Percentiles rank a stretch among this genome's conserved stretches.
Evolutionary conservation across 2,888 invertebrate genomes (phyloP).

Genomic region (Listrodromus nycthemerus): DNA sequence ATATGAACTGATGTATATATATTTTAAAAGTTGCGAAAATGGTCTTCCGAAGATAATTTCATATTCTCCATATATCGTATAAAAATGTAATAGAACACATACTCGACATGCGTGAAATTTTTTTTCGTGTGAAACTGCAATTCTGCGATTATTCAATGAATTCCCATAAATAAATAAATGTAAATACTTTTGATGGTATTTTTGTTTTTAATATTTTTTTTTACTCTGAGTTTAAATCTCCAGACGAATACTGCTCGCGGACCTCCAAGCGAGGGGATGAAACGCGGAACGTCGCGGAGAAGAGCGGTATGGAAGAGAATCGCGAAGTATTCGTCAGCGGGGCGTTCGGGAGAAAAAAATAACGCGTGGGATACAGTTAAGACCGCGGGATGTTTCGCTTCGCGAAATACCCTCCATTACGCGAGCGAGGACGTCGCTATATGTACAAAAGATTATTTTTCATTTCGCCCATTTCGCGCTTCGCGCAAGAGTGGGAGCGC

Average conservation of each 20-base stretch:
- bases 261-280: conserved; percentile 72
- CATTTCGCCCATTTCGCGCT: conserved; percentile 72
- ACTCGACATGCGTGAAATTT: not conserved
- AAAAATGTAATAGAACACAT: too few relatives aligned
- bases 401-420: conserved; percentile 83
- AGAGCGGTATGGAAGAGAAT: conserved; percentile 12
- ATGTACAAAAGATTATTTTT: conserved; percentile 81
- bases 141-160: not conserved
- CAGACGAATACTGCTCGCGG: conserved; percentile 80
- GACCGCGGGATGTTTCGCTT: conserved; percentile 80
- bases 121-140: not conserved
- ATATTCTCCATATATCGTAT: not conserved
- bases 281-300: conserved; percentile 42
- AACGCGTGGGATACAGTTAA: conserved; percentile 66
- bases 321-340: conserved; percentile 65
- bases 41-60: not conserved
- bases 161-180: not conserved
- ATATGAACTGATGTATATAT: too few relatives aligned
- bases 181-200: not conserved
- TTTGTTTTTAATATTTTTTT: not conserved
- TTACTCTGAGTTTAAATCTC: conserved; percentile 50
- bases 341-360: conserved; percentile 56
- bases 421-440: conserved; percentile 75
- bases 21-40: too few relatives aligned
- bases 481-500: conserved; percentile 37